Evolutionary conservation across 2,888 invertebrate species (phyloP).

Genomic region (Andricus quercusramuli): DNA sequence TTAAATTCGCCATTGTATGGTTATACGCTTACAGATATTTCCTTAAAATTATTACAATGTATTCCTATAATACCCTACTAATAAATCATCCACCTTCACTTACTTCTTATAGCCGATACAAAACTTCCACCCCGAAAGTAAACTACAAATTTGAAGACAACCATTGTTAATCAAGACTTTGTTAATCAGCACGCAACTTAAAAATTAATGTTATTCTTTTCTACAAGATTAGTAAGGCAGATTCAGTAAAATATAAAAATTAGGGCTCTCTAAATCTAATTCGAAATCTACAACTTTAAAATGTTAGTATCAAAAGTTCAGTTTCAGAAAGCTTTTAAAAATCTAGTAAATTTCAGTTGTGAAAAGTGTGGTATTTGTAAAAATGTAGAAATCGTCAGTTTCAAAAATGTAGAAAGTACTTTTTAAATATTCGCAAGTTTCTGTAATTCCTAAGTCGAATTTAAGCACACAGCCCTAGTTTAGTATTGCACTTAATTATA

Average conservation of each 20-base stretch:
- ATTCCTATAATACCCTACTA: not conserved
- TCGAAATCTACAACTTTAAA: not conserved
- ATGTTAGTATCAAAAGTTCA: slow-evolving; percentile 26
- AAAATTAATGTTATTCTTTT: slow-evolving; percentile 17
- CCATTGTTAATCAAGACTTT: not conserved
- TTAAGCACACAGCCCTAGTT: slow-evolving; percentile 1
- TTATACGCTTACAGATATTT: slow-evolving; percentile 26
- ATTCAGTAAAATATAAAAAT: not conserved
- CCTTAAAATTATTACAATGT: not conserved
- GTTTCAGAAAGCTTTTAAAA: not conserved
- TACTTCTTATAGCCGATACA: not conserved
- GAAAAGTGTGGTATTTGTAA: too few species aligned
- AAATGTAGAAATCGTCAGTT: too few species aligned
- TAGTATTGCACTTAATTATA: slow-evolving; percentile 3
- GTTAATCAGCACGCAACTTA: not conserved
- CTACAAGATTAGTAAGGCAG: not conserved
- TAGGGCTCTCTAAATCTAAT: not conserved
- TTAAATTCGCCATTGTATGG: slow-evolving; percentile 55
- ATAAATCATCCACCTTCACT: slow-evolving; percentile 13
- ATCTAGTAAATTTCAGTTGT: not conserved
- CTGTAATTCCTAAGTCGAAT: not conserved
- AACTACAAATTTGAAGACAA: not conserved
- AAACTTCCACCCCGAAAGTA: not conserved
- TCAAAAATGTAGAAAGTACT: not conserved
- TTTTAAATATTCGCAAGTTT: not conserved